Evolutionary conservation across 2,797 vertebrate species (phyloP).

Genomic region (Pseudochromis fuscus): DNA sequence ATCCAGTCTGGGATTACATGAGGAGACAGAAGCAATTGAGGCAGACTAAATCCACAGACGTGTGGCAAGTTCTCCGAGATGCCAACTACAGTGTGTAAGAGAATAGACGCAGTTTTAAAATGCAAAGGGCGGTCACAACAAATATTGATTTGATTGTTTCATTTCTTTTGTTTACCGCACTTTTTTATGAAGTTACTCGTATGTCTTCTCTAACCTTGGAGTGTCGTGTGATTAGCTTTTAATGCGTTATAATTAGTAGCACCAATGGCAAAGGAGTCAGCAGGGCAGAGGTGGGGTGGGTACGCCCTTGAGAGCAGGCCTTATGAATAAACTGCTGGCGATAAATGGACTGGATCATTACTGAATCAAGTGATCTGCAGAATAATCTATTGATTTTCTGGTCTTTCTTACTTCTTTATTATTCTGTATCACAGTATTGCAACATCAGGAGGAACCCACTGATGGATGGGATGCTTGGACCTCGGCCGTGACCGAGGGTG

Average conservation of each 20-base stretch:
- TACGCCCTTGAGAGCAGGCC: slow-evolving; percentile 83
- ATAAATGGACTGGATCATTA: slow-evolving; percentile 89
- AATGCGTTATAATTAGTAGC: slow-evolving; percentile 87
- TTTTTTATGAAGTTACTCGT: slow-evolving; percentile 30
- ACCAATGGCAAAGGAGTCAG: slow-evolving; percentile 82
- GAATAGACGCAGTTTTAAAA: not conserved
- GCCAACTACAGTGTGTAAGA: not conserved
- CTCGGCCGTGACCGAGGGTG: slow-evolving; percentile 73
- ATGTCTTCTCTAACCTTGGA: slow-evolving; percentile 82
- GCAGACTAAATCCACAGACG: slow-evolving; percentile 7
- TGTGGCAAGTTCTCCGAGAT: slow-evolving; percentile 1
- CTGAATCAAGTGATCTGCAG: slow-evolving; percentile 90
- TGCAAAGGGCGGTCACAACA: not conserved
- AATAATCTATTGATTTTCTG: slow-evolving; percentile 90
- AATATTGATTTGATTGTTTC: not conserved
- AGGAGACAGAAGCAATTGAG: not conserved
- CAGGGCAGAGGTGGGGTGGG: slow-evolving; percentile 81
- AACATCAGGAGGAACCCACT: slow-evolving; percentile 86
- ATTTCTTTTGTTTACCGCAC: not conserved
- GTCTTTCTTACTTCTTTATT: slow-evolving; percentile 89
- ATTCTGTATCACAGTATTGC: slow-evolving; percentile 89
- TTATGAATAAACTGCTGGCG: slow-evolving; percentile 86
- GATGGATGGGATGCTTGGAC: slow-evolving; percentile 82
- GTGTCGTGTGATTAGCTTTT: slow-evolving; percentile 84
- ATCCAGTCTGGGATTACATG: slow-evolving; percentile 4